Conservation (phyloP, 1,140 invertebrate genomes). For the Triops longicaudatus region DNA sequence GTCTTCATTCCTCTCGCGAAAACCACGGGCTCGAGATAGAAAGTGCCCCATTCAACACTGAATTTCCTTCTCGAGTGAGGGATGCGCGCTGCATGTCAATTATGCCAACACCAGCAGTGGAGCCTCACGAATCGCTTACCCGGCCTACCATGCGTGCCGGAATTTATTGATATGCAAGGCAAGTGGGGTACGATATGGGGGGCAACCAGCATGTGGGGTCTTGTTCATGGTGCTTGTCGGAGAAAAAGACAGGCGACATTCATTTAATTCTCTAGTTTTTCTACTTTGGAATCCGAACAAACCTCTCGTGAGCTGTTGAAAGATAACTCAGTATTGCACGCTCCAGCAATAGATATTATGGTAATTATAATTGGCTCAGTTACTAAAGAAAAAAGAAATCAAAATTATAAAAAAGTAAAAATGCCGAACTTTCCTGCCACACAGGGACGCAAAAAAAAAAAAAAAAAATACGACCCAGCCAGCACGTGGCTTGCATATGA, state of each 20-base stretch:
- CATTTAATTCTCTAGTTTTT: not conserved
- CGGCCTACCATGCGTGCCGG: not conserved
- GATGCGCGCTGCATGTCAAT: not conserved
- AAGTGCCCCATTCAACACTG: not conserved
- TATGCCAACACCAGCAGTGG: not conserved
- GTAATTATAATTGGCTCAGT: not conserved
- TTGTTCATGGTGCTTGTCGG: not conserved
- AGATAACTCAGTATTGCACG: not conserved
- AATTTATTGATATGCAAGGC: slow-evolving; percentile 15
- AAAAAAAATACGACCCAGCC: not conserved
- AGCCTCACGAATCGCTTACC: not conserved
- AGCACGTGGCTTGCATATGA: slow-evolving; percentile 10
- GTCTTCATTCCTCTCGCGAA: not conserved
- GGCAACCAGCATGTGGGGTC: not conserved
- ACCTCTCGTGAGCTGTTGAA: not conserved
- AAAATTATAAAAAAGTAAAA: not conserved
- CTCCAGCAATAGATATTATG: not conserved
- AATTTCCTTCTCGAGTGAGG: not conserved
- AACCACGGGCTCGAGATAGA: not conserved
- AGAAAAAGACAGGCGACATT: not conserved
- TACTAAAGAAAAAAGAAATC: not conserved
- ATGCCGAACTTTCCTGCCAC: too few relatives aligned
- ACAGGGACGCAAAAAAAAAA: not conserved
- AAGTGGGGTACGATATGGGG: slow-evolving; percentile 3
- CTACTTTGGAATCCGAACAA: not conserved